Conservation (phyloP, 2,888 invertebrate species). For the Invenusta paracnida region DNA sequence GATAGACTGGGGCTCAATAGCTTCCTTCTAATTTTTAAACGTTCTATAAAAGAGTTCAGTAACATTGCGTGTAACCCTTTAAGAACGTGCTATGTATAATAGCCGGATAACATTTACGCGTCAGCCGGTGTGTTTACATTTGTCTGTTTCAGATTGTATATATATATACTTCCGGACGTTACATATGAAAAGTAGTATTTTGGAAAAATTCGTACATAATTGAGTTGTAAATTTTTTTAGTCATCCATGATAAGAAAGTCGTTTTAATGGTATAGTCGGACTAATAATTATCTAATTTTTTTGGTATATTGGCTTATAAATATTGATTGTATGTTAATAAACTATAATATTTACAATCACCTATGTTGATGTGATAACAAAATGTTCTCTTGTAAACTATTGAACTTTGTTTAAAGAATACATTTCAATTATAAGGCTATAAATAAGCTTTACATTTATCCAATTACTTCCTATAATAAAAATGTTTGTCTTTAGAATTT, state of each 20-base stretch:
- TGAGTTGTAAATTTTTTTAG: neutral
- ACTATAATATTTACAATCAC: neutral
- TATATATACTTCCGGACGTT: too few relatives aligned
- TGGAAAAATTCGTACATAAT: neutral
- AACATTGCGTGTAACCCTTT: too few relatives aligned
- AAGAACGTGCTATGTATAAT: too few relatives aligned
- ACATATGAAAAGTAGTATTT: neutral
- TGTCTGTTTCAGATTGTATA: too few relatives aligned
- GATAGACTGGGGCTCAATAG: too few relatives aligned
- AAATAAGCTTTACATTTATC: too few relatives aligned
- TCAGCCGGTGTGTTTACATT: too few relatives aligned
- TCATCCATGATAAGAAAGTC: neutral
- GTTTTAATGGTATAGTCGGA: neutral
- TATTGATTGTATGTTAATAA: neutral
- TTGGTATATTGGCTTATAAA: neutral
- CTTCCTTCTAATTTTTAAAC: too few relatives aligned
- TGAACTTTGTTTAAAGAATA: too few relatives aligned
- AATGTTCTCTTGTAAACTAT: neutral
- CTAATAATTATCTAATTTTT: neutral
- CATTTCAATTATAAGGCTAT: too few relatives aligned
- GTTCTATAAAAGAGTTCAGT: too few relatives aligned
- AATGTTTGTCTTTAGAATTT: neutral
- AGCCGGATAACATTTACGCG: too few relatives aligned
- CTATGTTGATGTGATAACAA: neutral
- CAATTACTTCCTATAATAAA: conserved; percentile 8